phyloP scores from a whole-genome alignment of 2,797 vertebrate species.

The Megaceryle alcyon region DNA sequence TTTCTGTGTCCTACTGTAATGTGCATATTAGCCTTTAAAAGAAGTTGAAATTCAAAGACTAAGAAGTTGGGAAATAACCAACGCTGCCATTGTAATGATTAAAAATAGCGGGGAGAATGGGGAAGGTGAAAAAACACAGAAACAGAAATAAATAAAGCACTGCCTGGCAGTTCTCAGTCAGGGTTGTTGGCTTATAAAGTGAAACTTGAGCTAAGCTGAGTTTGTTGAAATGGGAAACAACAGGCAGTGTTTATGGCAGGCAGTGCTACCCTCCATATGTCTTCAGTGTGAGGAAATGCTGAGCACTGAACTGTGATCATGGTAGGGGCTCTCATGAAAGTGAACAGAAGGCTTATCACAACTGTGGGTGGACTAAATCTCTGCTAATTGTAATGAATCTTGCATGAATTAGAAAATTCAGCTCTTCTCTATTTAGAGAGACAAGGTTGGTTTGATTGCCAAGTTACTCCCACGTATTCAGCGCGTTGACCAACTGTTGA shows the following conservation, averaged over 20 bases:
- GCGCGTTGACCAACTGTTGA: not conserved
- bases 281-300: not conserved
- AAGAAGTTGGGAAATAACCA: not conserved
- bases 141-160: not conserved
- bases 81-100: not conserved
- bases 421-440: not conserved
- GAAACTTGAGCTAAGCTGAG: not conserved
- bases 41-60: not conserved
- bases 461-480: not conserved
- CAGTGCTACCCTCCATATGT: not conserved
- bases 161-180: not conserved
- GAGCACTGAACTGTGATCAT: not conserved
- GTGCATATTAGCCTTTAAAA: not conserved
- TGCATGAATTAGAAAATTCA: not conserved
- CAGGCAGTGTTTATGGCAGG: not conserved
- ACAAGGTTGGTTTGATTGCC: not conserved
- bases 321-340: not conserved
- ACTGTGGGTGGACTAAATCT: not conserved
- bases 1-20: not conserved
- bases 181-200: not conserved
- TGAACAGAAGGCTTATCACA: constrained; percentile 10
- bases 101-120: not conserved
- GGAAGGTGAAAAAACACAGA: not conserved
- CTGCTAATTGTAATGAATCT: constrained; percentile 12
- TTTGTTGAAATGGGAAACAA: not conserved